Evolutionary conservation across 2,113 vertebrate species (phyloP).

Genomic region (Nothocercus nigrocapillus): DNA sequence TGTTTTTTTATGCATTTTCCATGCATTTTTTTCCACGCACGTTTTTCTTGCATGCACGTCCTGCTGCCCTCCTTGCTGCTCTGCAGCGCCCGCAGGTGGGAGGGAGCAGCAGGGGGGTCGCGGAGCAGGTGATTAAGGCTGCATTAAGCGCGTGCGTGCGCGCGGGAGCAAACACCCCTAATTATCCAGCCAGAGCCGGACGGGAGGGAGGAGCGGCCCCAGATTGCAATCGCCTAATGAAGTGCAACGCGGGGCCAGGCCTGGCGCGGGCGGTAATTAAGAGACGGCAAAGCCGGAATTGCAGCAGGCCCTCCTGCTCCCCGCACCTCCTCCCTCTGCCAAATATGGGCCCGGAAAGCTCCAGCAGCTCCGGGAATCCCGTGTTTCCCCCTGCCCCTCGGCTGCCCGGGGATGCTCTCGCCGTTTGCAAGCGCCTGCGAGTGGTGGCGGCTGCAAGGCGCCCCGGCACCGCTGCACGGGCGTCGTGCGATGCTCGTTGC

Average conservation of each 20-base stretch:
- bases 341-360: fast-evolving
- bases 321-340: not conserved
- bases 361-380: not conserved
- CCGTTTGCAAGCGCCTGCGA: no score
- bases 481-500: not conserved
- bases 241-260: constrained; percentile 14
- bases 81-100: no score
- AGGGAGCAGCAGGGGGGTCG: not conserved
- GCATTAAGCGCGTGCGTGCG: constrained; percentile 34
- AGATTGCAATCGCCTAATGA: constrained; percentile 43
- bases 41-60: no score
- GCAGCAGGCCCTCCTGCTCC: not conserved
- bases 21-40: no score
- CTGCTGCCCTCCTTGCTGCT: no score
- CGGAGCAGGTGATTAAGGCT: constrained; percentile 52
- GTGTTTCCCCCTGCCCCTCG: no score
- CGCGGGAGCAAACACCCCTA: constrained; percentile 49
- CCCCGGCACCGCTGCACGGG: constrained; percentile 25
- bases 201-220: constrained; percentile 45
- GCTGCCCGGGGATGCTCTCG: fast-evolving
- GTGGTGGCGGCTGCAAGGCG: fast-evolving
- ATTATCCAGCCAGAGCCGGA: constrained; percentile 40
- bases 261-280: constrained; percentile 48
- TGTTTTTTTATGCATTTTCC: no score
- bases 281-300: constrained; percentile 9